Base-by-base conservation (phyloP, 2,797 vertebrate genomes). In the Alca torda region DNA sequence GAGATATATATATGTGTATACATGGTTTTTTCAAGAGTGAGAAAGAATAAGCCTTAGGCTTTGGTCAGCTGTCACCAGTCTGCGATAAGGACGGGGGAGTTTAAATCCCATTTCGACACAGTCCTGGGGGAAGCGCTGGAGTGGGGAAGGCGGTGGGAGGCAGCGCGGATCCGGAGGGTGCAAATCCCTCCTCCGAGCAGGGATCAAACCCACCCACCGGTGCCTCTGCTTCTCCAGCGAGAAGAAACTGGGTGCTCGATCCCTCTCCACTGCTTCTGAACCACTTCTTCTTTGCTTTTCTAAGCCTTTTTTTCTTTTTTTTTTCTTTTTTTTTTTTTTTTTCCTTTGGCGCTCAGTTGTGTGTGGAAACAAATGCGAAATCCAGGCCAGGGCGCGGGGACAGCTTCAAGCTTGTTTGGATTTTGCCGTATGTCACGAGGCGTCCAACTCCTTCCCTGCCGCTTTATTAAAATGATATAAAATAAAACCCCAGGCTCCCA, bases 101-200 rank as follows among this genome's bases (percentile, higher is more conserved):
- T 85, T 56, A 93, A 95, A 96, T 92, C 87, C 95, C 68, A 61
- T 93, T 95, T 87, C 90, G 87, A 70, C 77, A 54, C 63, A 81
- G 10, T 84, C 60, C 84, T 67, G 3, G 0, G 70, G 89, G 74
- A 94, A 88, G 69, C 4, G 69, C 51, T 61, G 35, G 24, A 60
- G 68, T 43, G 53, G 69, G 56, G 59, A 86, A 48, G 59, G 80
- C 0, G 0, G 39, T 30, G 19, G 89, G 72, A 95, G 72, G 45
- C 76, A 82, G 86, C 45, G 25, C 0, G 0, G 84, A 60, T 37
- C 54, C 56, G 6, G 89, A 48, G n/a, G 69, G 87, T 61, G 83
- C 69, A 92, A 96, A 88, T 57, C 30, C 50, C 28, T 81, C 63
- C 70, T 81, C 81, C 5, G 69, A 76, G 79, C 24, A 12, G 37